Evolutionary conservation across 2,888 invertebrate species (phyloP), one percentile per base, ranked within the genome.

Genomic region (Lottia gigantea): DNA sequence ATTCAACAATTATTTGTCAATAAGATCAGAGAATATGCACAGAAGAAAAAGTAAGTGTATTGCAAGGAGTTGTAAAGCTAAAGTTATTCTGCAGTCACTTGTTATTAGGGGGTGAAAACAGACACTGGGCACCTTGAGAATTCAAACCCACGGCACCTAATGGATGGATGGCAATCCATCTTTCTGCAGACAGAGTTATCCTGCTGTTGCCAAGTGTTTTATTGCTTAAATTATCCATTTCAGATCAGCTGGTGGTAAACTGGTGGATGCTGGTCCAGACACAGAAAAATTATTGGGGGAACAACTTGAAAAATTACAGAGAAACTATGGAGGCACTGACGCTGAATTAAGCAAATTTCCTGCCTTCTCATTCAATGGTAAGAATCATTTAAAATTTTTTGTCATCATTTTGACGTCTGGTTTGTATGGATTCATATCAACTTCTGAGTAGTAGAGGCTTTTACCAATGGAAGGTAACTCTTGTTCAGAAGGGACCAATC

Each of bases 311-410:
- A 94, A 95, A 89, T 91, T 96, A 47, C 92, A 94, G 68, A 93
- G 92, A 83, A 93, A 93, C 79, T 96, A 90, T 84, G 94, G 94
- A 80, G 93, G 92, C 68, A 86, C 91, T 15, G 71, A 68, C 49
- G 95, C 94, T 62, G 95, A 97, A 86, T 95, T 97, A 94, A 93
- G 94, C 23, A 91, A 95, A 88, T 97, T 98, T 89, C 97, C 97
- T 15, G 87, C 92, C 16, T 94, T 97, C 87, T 93, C 93, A 85
- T 97, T 96, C 83, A 72, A 81, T 83, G 90, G 90, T 90, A 81
- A 74, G 74, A 73, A 6, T 11, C 6, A 8, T 40, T 40, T 40
- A 31, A 31, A 31, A 6, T 2, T 2, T 2, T 6, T 4, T 6
- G 6, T 31, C 6, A 31, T 6, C 31, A 31, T 31, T 31, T 31